Evolutionary conservation across 2,888 invertebrate species (phyloP).

Genomic region (Dermolepida albohirtum): DNA sequence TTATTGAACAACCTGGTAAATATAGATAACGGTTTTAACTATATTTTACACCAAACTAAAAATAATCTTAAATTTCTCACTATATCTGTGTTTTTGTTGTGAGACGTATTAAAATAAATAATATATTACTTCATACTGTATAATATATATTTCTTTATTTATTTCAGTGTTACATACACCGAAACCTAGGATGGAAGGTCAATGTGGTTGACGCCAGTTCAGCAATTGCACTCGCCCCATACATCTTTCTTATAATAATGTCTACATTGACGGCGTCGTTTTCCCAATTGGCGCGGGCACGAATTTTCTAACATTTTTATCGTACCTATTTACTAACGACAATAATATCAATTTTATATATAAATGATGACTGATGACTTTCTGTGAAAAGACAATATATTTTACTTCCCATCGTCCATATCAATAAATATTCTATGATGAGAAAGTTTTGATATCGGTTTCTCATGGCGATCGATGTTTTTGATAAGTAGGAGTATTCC

Average conservation of each 20-base stretch:
- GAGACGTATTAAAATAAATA: too few relatives aligned
- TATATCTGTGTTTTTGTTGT: too few relatives aligned
- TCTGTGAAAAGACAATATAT: slow-evolving; percentile 50
- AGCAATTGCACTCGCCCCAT: slow-evolving; percentile 29
- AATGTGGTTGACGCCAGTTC: slow-evolving; percentile 82
- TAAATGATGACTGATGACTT: slow-evolving; percentile 46
- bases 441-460: slow-evolving; percentile 38
- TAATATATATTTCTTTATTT: slow-evolving; percentile 1
- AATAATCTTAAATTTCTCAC: too few relatives aligned
- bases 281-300: slow-evolving; percentile 42
- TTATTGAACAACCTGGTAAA: too few relatives aligned
- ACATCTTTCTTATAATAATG: slow-evolving; percentile 25
- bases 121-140: not conserved
- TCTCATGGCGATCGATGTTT: slow-evolving; percentile 44
- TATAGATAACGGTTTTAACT: too few relatives aligned
- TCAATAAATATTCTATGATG: slow-evolving; percentile 42
- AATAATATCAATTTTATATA: slow-evolving; percentile 47
- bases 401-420: slow-evolving; percentile 50
- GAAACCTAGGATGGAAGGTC: slow-evolving; percentile 93
- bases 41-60: too few relatives aligned
- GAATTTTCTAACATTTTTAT: slow-evolving; percentile 54
- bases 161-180: slow-evolving; percentile 91
- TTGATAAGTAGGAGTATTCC: not conserved
- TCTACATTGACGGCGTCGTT: slow-evolving; percentile 28
- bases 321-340: slow-evolving; percentile 41